A percentile compares a stretch with the other conserved stretches of the same genome.
phyloP scores from a whole-genome alignment of 2,797 vertebrate genomes.

The Catamblyrhynchus diadema region DNA sequence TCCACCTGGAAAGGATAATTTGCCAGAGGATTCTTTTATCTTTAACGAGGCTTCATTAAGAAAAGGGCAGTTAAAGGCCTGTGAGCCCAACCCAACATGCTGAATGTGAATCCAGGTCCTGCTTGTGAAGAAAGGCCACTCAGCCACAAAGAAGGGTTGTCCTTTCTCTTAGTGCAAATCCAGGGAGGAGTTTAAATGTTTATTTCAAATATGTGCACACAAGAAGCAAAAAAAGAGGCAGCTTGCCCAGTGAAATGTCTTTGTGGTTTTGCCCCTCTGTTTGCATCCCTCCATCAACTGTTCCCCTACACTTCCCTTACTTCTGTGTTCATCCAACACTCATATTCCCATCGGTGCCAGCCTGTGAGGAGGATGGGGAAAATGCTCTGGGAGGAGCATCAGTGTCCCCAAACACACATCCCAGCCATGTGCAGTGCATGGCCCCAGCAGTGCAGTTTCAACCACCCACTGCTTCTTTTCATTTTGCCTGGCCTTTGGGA shows the following conservation, averaged over 20 bases:
- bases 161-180: not conserved
- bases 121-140: not conserved
- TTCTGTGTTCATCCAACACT: not conserved
- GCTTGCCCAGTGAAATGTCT: not conserved
- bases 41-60: not conserved
- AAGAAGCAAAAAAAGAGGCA: not conserved
- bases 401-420: not conserved
- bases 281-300: not conserved
- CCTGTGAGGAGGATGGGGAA: not conserved
- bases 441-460: not conserved
- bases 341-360: not conserved
- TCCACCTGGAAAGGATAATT: not conserved
- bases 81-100: not conserved
- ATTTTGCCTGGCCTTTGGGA: not conserved
- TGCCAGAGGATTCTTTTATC: not conserved
- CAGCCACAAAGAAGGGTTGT: not conserved
- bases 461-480: not conserved
- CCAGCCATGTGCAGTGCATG: not conserved
- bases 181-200: not conserved
- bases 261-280: not conserved
- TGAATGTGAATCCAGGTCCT: not conserved
- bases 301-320: not conserved
- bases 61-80: not conserved
- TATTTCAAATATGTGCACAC: fast-evolving
- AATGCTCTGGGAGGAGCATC: not conserved